Evolutionary conservation across 2,888 invertebrate species (phyloP).

Genomic region (Drosophila leonis): DNA sequence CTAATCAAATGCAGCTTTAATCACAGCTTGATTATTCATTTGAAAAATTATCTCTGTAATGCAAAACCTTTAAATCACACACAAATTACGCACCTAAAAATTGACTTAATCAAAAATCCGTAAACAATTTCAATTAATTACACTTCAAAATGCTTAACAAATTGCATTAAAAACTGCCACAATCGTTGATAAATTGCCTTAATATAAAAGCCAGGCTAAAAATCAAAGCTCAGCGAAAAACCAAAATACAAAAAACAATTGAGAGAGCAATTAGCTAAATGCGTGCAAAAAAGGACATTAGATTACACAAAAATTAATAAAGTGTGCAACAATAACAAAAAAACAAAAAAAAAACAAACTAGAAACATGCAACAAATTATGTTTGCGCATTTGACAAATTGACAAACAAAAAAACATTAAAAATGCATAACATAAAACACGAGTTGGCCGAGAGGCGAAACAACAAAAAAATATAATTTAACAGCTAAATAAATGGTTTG

Average conservation of each 20-base stretch:
- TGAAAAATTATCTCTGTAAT: background rate
- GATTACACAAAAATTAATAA: constrained; percentile 79
- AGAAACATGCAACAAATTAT: constrained; percentile 62
- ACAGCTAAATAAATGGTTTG: constrained; percentile 49
- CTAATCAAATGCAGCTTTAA: constrained; percentile 1
- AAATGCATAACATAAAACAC: constrained; percentile 64
- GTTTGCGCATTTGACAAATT: constrained; percentile 68
- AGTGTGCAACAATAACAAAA: constrained; percentile 35
- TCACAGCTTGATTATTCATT: background rate
- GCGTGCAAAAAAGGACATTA: constrained; percentile 51
- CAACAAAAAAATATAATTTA: constrained; percentile 49
- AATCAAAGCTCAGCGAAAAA: constrained; percentile 43
- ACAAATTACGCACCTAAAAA: background rate
- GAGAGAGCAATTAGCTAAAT: constrained; percentile 69
- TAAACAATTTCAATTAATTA: constrained; percentile 65
- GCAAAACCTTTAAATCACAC: background rate
- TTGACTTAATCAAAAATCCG: constrained; percentile 22
- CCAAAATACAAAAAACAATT: constrained; percentile 49
- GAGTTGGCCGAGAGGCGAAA: constrained; percentile 14
- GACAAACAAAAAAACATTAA: constrained; percentile 58
- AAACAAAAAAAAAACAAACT: constrained; percentile 30
- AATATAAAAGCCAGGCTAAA: constrained; percentile 46
- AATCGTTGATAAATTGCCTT: constrained; percentile 53
- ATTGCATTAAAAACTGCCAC: constrained; percentile 61
- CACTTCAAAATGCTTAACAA: constrained; percentile 56